A percentile compares a stretch with the other conserved stretches of the same genome.
Evolutionary conservation across 2,888 invertebrate genomes (phyloP).

Genomic region (Homarus gammarus): DNA sequence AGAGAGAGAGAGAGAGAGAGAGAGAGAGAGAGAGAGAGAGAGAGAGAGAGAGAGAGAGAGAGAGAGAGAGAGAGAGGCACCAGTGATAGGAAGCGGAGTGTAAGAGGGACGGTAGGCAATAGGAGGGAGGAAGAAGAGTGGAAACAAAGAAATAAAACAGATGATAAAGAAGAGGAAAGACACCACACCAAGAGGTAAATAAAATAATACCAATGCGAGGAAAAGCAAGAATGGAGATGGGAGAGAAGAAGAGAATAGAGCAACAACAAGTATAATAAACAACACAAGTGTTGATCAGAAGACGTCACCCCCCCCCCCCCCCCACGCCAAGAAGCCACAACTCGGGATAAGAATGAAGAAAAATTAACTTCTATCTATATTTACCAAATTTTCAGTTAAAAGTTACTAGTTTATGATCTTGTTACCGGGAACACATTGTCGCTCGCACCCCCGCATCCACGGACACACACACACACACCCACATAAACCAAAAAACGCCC

Average conservation of each 20-base stretch:
- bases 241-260: conserved; percentile 31
- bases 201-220: conserved; percentile 4
- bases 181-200: background rate
- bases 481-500: no score
- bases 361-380: no score
- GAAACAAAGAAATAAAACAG: background rate
- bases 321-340: no score
- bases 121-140: conserved; percentile 1
- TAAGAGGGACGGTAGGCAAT: background rate
- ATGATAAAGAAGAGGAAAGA: conserved; percentile 22
- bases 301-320: no score
- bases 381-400: no score
- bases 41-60: conserved; percentile 6
- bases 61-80: background rate
- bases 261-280: no score
- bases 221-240: conserved; percentile 14
- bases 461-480: no score
- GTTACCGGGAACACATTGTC: no score
- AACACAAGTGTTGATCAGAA: no score
- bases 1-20: background rate
- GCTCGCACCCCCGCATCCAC: no score
- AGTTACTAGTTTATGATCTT: no score
- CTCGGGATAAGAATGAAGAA: no score
- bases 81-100: background rate
- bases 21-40: background rate